phyloP scores from a whole-genome alignment of 2,888 invertebrate species.

The Laspeyria flexula region DNA sequence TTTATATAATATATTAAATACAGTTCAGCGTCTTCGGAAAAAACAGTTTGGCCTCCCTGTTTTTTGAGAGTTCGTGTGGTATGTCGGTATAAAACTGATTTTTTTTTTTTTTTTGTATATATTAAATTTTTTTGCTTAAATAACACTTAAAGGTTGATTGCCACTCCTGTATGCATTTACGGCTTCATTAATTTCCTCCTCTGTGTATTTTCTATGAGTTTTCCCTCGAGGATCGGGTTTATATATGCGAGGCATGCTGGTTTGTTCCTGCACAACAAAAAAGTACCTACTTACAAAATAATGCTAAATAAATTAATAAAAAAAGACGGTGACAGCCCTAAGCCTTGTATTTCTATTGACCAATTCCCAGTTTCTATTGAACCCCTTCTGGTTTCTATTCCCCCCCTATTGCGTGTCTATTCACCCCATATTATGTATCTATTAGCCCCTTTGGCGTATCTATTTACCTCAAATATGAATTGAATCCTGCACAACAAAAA shows the following conservation, averaged over 20 bases:
- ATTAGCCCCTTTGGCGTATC: constrained; percentile 11
- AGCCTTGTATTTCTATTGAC: constrained; percentile 10
- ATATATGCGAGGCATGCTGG: constrained; percentile 10
- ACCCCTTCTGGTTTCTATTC: constrained; percentile 11
- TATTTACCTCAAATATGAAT: constrained; percentile 4
- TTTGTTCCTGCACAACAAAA: no score
- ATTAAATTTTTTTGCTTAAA: no score
- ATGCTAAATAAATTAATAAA: no score
- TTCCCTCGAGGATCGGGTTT: constrained; percentile 4
- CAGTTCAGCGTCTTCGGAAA: constrained; percentile 28
- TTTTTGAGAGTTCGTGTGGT: constrained; percentile 21
- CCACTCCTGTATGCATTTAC: constrained; percentile 8
- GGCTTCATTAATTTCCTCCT: constrained; percentile 11
- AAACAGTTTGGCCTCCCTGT: constrained; percentile 35
- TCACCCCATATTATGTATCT: constrained; percentile 10
- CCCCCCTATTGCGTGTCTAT: constrained; percentile 11
- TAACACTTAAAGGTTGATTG: no score
- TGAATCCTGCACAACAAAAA: not conserved
- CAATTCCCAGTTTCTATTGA: constrained; percentile 13
- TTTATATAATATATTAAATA: constrained; percentile 33
- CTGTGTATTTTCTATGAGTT: constrained; percentile 15
- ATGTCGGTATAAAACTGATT: constrained; percentile 32
- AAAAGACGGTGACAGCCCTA: constrained; percentile 1
- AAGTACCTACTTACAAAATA: not conserved
- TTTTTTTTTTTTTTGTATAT: no score